Evolutionary conservation across 2,888 invertebrate genomes (phyloP).

Genomic region (Brassicogethes aeneus): DNA sequence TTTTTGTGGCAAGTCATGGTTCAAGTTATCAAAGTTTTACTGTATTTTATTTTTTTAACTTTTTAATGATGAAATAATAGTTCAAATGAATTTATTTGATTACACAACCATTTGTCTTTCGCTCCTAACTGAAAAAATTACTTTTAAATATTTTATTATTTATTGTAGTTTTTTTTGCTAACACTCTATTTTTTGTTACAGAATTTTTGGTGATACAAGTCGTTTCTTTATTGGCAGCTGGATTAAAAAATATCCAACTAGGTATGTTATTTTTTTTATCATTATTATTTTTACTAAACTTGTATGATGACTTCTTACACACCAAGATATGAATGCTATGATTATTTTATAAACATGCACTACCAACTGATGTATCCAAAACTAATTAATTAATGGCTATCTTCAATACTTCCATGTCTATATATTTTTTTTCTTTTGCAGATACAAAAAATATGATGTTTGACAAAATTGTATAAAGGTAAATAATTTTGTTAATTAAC

Average conservation of each 20-base stretch:
- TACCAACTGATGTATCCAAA: constrained; percentile 11
- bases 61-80: constrained; percentile 38
- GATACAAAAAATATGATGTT: neutral
- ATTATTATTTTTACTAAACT: neutral
- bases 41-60: too few species aligned
- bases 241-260: too few species aligned
- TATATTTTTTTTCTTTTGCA: neutral
- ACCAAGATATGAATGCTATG: constrained; percentile 9
- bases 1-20: too few species aligned
- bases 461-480: neutral
- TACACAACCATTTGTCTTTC: constrained; percentile 32
- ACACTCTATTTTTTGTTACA: neutral
- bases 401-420: neutral
- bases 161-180: too few species aligned
- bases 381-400: neutral
- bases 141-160: neutral
- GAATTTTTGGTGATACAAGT: too few species aligned
- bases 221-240: too few species aligned
- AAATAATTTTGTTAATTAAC: too few species aligned
- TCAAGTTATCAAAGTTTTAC: too few species aligned
- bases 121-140: constrained; percentile 20
- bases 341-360: constrained; percentile 13
- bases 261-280: too few species aligned
- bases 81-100: constrained; percentile 35
- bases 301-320: constrained; percentile 12